Evolutionary conservation across 2,113 vertebrate species (phyloP).

Genomic region (Garra rufa): DNA sequence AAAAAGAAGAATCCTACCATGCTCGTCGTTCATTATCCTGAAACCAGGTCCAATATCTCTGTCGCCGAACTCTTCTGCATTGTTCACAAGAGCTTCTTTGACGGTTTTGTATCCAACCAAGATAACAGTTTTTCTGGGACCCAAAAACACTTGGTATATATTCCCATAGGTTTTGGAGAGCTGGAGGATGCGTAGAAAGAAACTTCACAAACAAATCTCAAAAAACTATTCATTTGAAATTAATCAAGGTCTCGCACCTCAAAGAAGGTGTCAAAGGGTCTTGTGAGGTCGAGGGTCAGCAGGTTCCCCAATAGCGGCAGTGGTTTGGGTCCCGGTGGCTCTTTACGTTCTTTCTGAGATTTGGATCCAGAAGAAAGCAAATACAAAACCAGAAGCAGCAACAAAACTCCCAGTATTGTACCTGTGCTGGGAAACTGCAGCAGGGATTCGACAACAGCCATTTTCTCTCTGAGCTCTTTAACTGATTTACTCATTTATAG

Average conservation of each 20-base stretch:
- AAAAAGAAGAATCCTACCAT: conserved; percentile 9
- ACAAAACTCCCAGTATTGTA: conserved; percentile 50
- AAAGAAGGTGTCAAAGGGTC: conserved; percentile 58
- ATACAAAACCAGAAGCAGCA: conserved; percentile 58
- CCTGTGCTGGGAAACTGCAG: conserved; percentile 48
- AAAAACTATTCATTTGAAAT: background rate
- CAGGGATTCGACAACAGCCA: conserved; percentile 56
- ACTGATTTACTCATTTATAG: too few relatives aligned
- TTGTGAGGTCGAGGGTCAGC: conserved; percentile 69
- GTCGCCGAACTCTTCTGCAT: conserved; percentile 29
- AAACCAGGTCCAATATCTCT: conserved; percentile 10
- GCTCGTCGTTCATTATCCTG: background rate
- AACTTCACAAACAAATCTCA: background rate
- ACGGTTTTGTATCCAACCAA: conserved; percentile 33
- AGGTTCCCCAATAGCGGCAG: conserved; percentile 73
- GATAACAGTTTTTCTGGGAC: background rate
- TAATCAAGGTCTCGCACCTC: conserved; percentile 57
- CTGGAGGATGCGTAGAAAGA: background rate
- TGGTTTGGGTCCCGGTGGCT: conserved; percentile 71
- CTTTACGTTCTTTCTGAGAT: conserved; percentile 24
- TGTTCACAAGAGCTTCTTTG: conserved; percentile 35
- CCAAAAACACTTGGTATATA: conserved; percentile 30
- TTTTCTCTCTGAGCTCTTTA: conserved; percentile 27
- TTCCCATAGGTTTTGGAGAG: conserved; percentile 16
- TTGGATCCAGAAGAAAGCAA: conserved; percentile 38